Base-by-base conservation (phyloP, 2,888 invertebrate species). In the Clanis bilineata region DNA sequence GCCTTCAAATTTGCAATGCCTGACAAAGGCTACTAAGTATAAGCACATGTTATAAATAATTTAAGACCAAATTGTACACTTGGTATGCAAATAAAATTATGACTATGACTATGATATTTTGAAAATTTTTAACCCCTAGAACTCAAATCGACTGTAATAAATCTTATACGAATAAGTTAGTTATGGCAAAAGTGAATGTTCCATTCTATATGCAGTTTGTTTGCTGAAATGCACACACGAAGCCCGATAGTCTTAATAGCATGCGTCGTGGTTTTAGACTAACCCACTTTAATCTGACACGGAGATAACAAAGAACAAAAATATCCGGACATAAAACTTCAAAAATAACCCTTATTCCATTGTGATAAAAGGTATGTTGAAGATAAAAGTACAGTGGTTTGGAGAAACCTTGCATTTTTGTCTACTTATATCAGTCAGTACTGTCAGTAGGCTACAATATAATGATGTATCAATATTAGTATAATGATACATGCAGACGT, bases 341-440 rank as follows among this genome's bases (percentile, higher is more conserved):
- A 9, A 39, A 39, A 56, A 56, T 38, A 23, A 5, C 6, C 21
- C 38, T 6, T 56, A 38, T 15, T 0, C 4, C 7, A 3, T 9
- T 9, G n/a, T n/a, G 23, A 51, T 51, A 51, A 15, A 10, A 3
- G 28, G 9, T 18, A 51, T 5, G 9, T 32, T 9, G 18, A n/a
- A 9, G 15, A 23, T 1, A 18, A 6, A 32, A 51, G 2, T 51
- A 32, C 10, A 5, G 6, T 51, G 25, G 47, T 15, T 28, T 28
- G 2, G 3, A 6, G 44, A 59, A 58, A 67, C 67, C 70, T 72
- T 68, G 74, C 71, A 72, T 71, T 72, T 72, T 74, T 72, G 59
- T 66, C 22, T 57, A 64, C 43, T 65, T 66, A 60, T 60, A 60
- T 71, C 67, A 72, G 72, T 70, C 65, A 75, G 65, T 69, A 62